Percentiles rank a stretch among this genome's conserved stretches.
Conservation (phyloP, 2,888 invertebrate genomes). For the Mimachlamys varia region DNA sequence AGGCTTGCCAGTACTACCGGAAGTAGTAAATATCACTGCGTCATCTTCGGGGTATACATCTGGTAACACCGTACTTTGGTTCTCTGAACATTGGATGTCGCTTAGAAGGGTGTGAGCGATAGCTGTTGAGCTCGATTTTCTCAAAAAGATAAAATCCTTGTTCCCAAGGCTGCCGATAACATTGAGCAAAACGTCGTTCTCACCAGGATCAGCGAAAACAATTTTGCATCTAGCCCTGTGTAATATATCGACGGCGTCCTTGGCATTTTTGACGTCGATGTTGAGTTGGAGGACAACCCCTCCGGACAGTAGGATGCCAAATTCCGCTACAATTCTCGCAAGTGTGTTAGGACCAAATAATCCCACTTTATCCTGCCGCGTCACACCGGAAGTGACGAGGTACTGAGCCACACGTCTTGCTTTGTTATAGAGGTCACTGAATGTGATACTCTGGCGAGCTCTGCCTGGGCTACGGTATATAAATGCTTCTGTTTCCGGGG, state of each 20-base stretch:
- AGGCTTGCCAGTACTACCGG: constrained; percentile 49
- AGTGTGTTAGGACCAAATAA: constrained; percentile 46
- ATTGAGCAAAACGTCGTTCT: constrained; percentile 18
- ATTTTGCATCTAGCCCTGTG: constrained; percentile 33
- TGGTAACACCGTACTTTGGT: neutral
- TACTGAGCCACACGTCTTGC: constrained; percentile 36
- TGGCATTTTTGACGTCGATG: constrained; percentile 7
- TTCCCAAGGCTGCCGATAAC: neutral
- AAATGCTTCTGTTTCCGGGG: constrained; percentile 36
- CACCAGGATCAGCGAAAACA: constrained; percentile 44
- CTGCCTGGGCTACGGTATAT: constrained; percentile 38
- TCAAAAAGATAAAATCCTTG: neutral
- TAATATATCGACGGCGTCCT: constrained; percentile 39
- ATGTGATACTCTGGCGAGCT: constrained; percentile 36
- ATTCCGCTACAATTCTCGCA: constrained; percentile 38
- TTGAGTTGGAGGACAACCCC: constrained; percentile 45
- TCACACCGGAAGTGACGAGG: constrained; percentile 36
- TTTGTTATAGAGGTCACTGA: neutral
- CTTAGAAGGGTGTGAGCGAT: neutral
- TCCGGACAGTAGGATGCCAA: constrained; percentile 43
- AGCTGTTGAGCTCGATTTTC: neutral
- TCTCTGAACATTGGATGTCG: neutral
- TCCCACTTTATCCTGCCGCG: constrained; percentile 39
- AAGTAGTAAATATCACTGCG: constrained; percentile 42
- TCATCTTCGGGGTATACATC: constrained; percentile 42